Conservation (phyloP, 2,888 invertebrate genomes). For the Mythimna vitellina region DNA sequence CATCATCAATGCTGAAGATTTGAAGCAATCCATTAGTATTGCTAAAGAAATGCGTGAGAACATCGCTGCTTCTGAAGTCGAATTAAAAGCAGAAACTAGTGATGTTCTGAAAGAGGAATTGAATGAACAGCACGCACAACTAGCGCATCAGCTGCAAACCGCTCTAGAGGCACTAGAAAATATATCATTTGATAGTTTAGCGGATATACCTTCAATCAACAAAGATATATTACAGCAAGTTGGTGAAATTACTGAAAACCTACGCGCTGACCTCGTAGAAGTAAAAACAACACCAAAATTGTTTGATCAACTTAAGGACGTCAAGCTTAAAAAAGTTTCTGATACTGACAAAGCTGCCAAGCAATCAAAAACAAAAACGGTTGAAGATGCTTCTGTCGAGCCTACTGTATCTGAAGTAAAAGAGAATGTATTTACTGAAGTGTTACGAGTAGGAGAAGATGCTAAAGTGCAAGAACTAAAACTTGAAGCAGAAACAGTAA, state of each 20-base stretch:
- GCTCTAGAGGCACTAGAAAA: slow-evolving; percentile 62
- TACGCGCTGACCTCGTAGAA: slow-evolving; percentile 58
- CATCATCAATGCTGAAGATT: slow-evolving; percentile 59
- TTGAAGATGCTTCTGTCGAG: background rate
- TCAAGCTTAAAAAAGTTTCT: slow-evolving; percentile 21
- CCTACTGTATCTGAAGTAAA: slow-evolving; percentile 5
- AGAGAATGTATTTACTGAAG: background rate
- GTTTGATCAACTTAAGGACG: slow-evolving; percentile 32
- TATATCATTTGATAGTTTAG: slow-evolving; percentile 57
- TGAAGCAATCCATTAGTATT: slow-evolving; percentile 67
- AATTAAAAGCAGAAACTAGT: slow-evolving; percentile 50
- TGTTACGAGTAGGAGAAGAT: background rate
- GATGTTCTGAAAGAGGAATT: slow-evolving; percentile 40
- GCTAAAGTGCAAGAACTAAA: slow-evolving; percentile 5
- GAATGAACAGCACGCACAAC: slow-evolving; percentile 51
- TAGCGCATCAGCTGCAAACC: slow-evolving; percentile 64
- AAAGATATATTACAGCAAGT: slow-evolving; percentile 56
- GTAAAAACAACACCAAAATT: slow-evolving; percentile 26
- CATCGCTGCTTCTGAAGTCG: slow-evolving; percentile 54
- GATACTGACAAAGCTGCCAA: background rate
- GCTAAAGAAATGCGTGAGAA: slow-evolving; percentile 72
- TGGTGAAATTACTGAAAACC: slow-evolving; percentile 50
- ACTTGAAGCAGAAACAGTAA: background rate
- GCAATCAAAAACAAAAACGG: background rate
- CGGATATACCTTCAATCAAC: slow-evolving; percentile 47